A percentile compares a stretch with the other conserved stretches of the same genome.
Conservation (phyloP, 2,888 invertebrate genomes). For the Oithona nana region DNA sequence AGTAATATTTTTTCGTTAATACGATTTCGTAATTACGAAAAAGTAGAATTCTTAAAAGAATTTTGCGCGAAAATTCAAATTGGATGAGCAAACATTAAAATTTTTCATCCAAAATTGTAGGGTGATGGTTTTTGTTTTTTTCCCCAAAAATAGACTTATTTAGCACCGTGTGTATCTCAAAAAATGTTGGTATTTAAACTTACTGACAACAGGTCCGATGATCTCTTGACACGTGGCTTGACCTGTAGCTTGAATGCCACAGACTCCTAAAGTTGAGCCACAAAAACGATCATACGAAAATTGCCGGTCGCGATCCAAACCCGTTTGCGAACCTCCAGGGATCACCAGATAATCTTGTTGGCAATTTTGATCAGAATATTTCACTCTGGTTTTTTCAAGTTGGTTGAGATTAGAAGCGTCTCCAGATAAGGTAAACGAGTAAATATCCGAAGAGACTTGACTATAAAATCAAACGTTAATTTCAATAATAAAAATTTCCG, state of each 20-base stretch:
- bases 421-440: neutral
- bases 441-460: neutral
- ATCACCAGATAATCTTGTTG: neutral
- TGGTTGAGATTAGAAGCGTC: neutral
- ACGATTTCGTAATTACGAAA: neutral
- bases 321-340: neutral
- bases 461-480: too few species aligned
- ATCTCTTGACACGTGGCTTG: neutral
- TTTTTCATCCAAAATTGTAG: too few species aligned
- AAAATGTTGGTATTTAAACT: too few species aligned
- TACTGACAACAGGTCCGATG: neutral
- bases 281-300: neutral
- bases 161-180: too few species aligned
- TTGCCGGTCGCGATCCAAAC: neutral
- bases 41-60: too few species aligned
- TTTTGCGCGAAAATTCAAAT: too few species aligned
- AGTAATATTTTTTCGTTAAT: neutral
- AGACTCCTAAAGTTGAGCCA: neutral
- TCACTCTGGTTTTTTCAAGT: neutral
- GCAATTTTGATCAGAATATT: neutral
- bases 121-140: too few species aligned
- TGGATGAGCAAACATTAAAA: too few species aligned
- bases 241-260: neutral
- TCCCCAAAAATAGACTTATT: too few species aligned
- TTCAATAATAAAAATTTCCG: too few species aligned